Percentiles rank a stretch among this genome's conserved stretches.
These are phyloP conservation scores for Aradus depressus DNA, from an alignment of 2,888 invertebrate species.

Conservation along the genomic window DNA sequence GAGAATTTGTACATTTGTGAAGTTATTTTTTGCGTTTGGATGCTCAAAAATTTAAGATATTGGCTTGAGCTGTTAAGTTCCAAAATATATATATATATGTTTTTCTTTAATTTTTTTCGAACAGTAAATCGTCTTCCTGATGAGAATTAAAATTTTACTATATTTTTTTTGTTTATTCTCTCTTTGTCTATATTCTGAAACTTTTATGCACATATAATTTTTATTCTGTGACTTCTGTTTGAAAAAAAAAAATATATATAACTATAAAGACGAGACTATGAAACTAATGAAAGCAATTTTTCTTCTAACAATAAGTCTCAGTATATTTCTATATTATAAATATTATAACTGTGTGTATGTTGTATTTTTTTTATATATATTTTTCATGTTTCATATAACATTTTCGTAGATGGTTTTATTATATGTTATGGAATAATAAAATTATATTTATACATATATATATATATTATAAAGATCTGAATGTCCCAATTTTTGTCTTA, in stretches of 20 bases:
- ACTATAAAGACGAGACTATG: background rate
- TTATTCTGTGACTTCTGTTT: conserved; percentile 10
- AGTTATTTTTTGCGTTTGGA: conserved; percentile 34
- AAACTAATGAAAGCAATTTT: conserved; percentile 15
- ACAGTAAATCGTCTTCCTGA: no score
- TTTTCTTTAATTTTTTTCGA: no score
- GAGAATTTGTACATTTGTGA: conserved; percentile 28
- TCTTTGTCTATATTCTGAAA: no score
- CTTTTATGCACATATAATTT: conserved; percentile 10
- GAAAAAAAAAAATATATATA: background rate
- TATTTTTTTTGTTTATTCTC: no score
- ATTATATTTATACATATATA: conserved; percentile 4
- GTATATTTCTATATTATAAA: no score
- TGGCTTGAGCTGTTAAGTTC: background rate
- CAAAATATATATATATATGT: background rate
- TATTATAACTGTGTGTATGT: no score
- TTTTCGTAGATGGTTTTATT: conserved; percentile 19
- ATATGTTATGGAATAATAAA: conserved; percentile 21
- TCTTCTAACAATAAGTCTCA: conserved; percentile 16
- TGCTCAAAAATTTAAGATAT: conserved; percentile 29
- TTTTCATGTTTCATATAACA: conserved; percentile 19
- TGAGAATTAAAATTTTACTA: no score
- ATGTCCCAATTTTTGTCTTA: conserved; percentile 10
- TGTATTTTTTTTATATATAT: conserved; percentile 17
- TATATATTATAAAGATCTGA: conserved; percentile 10